Percentiles rank a stretch among this genome's conserved stretches.
These are phyloP conservation scores for Drosophila asahinai DNA, from an alignment of 1,140 invertebrate species.

Conservation along the genomic window DNA sequence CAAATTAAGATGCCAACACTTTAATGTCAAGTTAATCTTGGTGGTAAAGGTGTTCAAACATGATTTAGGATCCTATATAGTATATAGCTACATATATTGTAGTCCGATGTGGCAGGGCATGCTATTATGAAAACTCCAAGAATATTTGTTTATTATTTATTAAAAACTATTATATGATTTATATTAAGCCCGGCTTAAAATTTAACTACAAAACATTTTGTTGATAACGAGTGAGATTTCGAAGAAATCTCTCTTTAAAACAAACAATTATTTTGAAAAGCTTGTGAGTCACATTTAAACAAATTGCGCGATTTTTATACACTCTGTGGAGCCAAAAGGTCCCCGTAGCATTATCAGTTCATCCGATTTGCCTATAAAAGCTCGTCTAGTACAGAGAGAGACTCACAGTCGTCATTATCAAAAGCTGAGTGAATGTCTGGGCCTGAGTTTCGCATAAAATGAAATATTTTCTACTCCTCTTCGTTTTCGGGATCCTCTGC, in stretches of 20 bases:
- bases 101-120: too few species aligned
- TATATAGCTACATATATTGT: too few species aligned
- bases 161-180: too few species aligned
- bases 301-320: background rate
- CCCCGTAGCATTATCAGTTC: background rate
- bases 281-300: background rate
- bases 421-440: background rate
- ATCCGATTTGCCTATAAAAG: background rate
- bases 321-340: background rate
- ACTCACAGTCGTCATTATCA: background rate
- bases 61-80: background rate
- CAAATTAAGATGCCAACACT: constrained; percentile 33
- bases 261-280: background rate
- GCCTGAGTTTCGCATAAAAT: background rate
- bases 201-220: background rate
- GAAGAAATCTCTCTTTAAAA: background rate
- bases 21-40: background rate
- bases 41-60: background rate
- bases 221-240: background rate
- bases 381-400: background rate
- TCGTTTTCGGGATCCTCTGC: background rate
- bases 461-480: background rate
- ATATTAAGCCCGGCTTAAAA: background rate
- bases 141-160: background rate
- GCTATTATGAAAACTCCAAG: too few species aligned